Conservation (phyloP, 2,113 vertebrate genomes). For the Zapornia atra region DNA sequence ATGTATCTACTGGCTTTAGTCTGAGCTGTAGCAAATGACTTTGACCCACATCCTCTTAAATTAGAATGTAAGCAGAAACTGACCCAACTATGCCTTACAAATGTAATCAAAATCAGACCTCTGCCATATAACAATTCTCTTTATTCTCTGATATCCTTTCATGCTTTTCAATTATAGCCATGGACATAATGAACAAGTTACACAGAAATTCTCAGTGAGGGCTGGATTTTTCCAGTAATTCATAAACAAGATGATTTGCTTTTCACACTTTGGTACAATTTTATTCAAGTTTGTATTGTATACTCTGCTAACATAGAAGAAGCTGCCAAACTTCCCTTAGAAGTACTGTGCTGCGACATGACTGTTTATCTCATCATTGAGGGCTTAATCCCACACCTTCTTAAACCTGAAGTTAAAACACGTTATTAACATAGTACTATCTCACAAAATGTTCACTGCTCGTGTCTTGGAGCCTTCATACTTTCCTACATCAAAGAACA, state of each 20-base stretch:
- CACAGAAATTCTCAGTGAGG: background rate
- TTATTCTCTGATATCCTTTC: background rate
- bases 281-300: background rate
- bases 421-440: background rate
- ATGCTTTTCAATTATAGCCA: background rate
- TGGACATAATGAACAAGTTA: background rate
- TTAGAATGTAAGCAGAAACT: slow-evolving; percentile 33
- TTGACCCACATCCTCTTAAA: slow-evolving; percentile 34
- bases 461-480: background rate
- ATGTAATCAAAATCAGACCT: slow-evolving; percentile 20
- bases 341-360: background rate
- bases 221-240: background rate
- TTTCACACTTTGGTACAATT: background rate
- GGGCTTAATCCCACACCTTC: background rate
- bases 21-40: slow-evolving; percentile 31
- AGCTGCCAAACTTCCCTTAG: background rate
- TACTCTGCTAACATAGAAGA: background rate
- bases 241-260: background rate
- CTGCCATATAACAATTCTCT: slow-evolving; percentile 4
- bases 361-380: background rate
- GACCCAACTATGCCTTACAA: background rate
- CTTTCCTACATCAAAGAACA: background rate
- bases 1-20: slow-evolving; percentile 51
- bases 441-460: background rate
- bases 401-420: background rate